Conservation (phyloP, 2,888 invertebrate genomes). For the Phortica okadai region DNA sequence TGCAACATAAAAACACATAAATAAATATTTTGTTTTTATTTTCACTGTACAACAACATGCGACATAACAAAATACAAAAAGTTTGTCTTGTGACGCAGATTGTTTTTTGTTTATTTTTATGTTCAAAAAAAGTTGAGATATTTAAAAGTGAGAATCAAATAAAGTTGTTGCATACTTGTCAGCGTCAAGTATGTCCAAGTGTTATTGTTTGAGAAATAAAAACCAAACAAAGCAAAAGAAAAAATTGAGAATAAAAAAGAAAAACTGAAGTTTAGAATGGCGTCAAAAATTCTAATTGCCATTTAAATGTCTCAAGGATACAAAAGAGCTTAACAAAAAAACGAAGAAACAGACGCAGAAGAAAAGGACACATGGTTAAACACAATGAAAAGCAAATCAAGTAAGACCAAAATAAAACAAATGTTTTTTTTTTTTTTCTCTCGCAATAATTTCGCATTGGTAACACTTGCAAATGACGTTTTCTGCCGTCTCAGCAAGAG, state of each 20-base stretch:
- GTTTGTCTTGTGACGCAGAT: conserved; percentile 57
- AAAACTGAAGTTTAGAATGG: conserved; percentile 50
- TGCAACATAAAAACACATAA: conserved; percentile 15
- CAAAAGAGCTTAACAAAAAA: not conserved
- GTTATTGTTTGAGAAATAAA: conserved; percentile 46
- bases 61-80: conserved; percentile 71
- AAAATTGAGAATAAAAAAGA: conserved; percentile 16
- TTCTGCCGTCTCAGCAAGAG: not conserved
- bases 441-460: conserved; percentile 40
- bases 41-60: conserved; percentile 56
- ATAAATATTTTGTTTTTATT: conserved; percentile 40
- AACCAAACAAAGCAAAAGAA: conserved; percentile 42
- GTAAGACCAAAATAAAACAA: conserved; percentile 45
- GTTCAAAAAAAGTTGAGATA: conserved; percentile 37
- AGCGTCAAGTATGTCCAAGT: conserved; percentile 38
- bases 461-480: conserved; percentile 64
- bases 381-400: conserved; percentile 66
- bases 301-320: conserved; percentile 53
- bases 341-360: not conserved
- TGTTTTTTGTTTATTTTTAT: not conserved
- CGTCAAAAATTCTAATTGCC: conserved; percentile 67
- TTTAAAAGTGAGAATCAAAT: conserved; percentile 40
- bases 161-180: conserved; percentile 35
- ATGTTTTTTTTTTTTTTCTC: conserved; percentile 22
- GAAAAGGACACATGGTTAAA: conserved; percentile 30